phyloP scores from a whole-genome alignment of 2,888 invertebrate species.

The Dilophus febrilis region DNA sequence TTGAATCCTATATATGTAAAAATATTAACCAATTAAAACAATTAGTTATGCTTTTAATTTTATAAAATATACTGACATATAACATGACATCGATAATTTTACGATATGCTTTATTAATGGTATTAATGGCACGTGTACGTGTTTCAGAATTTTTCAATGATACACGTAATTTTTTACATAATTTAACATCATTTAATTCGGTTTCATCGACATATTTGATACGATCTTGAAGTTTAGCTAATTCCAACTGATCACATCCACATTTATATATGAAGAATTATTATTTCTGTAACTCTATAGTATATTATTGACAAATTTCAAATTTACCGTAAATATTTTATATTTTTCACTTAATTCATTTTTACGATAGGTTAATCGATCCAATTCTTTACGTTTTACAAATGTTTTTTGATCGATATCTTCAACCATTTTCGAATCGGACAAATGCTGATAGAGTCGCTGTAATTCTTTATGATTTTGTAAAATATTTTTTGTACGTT shows the following conservation, averaged over 20 bases:
- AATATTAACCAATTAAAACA: background rate
- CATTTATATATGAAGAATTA: too few relatives aligned
- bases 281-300: background rate
- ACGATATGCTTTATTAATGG: slow-evolving; percentile 23
- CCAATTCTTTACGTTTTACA: slow-evolving; percentile 24
- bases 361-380: slow-evolving; percentile 20
- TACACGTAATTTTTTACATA: slow-evolving; percentile 18
- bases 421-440: slow-evolving; percentile 22
- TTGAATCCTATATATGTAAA: slow-evolving; percentile 17
- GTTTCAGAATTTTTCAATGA: slow-evolving; percentile 25
- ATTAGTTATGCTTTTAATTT: too few relatives aligned
- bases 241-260: too few relatives aligned
- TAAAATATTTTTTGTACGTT: slow-evolving; percentile 21
- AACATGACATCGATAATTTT: slow-evolving; percentile 17
- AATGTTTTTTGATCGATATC: slow-evolving; percentile 27
- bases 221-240: slow-evolving; percentile 20
- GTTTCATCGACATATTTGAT: slow-evolving; percentile 24
- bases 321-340: slow-evolving; percentile 6
- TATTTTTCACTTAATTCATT: slow-evolving; percentile 18
- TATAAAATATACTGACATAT: background rate
- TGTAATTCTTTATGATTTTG: slow-evolving; percentile 24
- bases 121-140: slow-evolving; percentile 23
- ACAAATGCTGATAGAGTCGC: slow-evolving; percentile 24
- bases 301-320: slow-evolving; percentile 15
- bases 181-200: slow-evolving; percentile 20